phyloP scores from a whole-genome alignment of 2,797 vertebrate species.

The Telmatherina bonti region DNA sequence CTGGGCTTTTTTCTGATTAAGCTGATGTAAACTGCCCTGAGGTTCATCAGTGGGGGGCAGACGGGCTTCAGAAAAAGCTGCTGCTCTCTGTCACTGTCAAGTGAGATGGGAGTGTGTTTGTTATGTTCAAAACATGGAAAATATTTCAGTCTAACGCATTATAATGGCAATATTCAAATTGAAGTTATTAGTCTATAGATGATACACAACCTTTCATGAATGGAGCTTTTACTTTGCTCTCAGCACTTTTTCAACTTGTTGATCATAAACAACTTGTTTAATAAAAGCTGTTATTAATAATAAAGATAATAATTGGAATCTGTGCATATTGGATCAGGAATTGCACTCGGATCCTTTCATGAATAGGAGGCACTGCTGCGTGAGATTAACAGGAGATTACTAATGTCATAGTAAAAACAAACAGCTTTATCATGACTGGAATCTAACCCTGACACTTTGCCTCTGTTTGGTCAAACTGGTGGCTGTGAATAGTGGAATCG shows the following conservation, averaged over 20 bases:
- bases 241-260: neutral
- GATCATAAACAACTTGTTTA: neutral
- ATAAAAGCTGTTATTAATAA: slow-evolving; percentile 20
- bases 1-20: slow-evolving; percentile 67
- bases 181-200: neutral
- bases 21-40: slow-evolving; percentile 27
- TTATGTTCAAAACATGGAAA: neutral
- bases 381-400: slow-evolving; percentile 51
- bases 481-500: slow-evolving; percentile 42
- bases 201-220: neutral
- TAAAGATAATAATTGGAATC: slow-evolving; percentile 20
- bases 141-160: neutral
- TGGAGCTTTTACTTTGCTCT: accelerated
- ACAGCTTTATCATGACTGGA: slow-evolving; percentile 46
- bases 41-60: slow-evolving; percentile 4
- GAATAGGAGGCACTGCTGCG: slow-evolving; percentile 15
- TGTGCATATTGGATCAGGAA: slow-evolving; percentile 29
- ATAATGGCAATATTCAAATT: neutral
- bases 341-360: slow-evolving; percentile 5
- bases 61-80: slow-evolving; percentile 8
- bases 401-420: slow-evolving; percentile 63
- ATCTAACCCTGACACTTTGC: slow-evolving; percentile 64
- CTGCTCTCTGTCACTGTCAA: slow-evolving; percentile 37
- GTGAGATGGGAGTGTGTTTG: slow-evolving; percentile 15
- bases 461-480: slow-evolving; percentile 64